These are phyloP conservation scores for Rhodeus uyekii DNA, from an alignment of 2,797 vertebrate genomes.

Conservation along the genomic window DNA sequence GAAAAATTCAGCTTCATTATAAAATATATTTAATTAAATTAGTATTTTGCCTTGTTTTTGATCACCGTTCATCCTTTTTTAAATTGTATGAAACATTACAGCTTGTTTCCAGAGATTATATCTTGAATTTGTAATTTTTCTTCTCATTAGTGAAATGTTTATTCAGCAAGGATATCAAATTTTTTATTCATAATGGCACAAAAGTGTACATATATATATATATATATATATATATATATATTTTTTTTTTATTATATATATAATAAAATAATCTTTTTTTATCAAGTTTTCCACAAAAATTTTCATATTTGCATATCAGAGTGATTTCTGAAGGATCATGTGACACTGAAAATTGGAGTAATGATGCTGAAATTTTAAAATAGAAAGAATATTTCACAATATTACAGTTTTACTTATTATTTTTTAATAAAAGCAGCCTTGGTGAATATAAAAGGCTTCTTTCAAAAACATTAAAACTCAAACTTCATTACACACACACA, in stretches of 20 bases:
- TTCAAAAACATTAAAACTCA: too few species aligned
- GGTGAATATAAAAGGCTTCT: background rate
- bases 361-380: background rate
- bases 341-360: background rate
- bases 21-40: too few species aligned
- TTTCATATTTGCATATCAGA: background rate
- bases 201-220: too few species aligned
- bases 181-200: background rate
- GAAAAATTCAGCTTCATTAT: too few species aligned
- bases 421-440: background rate
- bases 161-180: background rate
- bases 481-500: too few species aligned
- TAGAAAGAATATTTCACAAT: background rate
- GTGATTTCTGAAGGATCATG: background rate
- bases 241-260: too few species aligned
- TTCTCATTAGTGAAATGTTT: background rate
- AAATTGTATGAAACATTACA: background rate
- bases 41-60: too few species aligned
- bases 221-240: too few species aligned
- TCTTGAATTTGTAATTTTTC: background rate
- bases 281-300: background rate
- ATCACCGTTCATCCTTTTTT: too few species aligned
- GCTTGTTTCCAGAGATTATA: background rate
- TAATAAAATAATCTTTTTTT: too few species aligned
- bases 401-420: background rate